Evolutionary conservation across 2,888 invertebrate species (phyloP), one percentile per base, ranked within the genome.

Genomic region (Crematogaster levior): DNA sequence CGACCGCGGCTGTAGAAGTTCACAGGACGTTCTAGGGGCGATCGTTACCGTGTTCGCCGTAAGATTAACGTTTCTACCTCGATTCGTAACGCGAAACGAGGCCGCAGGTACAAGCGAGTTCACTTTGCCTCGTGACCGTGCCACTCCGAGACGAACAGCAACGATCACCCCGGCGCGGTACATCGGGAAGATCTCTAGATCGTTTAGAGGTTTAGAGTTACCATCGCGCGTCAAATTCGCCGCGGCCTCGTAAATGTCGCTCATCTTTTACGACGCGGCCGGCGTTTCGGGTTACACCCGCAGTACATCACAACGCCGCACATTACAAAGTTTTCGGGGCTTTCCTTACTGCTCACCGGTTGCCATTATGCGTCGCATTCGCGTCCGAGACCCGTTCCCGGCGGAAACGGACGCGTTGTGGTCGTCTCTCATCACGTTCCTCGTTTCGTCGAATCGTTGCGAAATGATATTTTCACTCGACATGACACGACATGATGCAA

Each of bases 191-290:
- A 46, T 48, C 34, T 51, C 18, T 34, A 30, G 53, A 34, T 27
- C 75, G 61, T 53, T 73, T 43, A 58, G 46, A 79, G 60, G 61
- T 53, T 73, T 43, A 58, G 46, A 79, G 60, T 79, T 80, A 48
- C 68, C 40, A 51, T 40, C 18, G 24, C 53, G 40, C 63, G 43
- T 81, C 66, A 81, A 87, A 89, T 89, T 73, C 68, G 72, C 58
- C 63, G 68, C 53, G 63, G 68, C 43, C 66, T 86, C 86, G 84
- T 90, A 87, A 90, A 90, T 65, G 89, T 83, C 84, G 72, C 83
- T 86, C 86, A 84, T 83, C 84, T 85, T 90, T 90, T 87, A 89
- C 83, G 89, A 85, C 84, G 34, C 68, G 80, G 37, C 56, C 46
- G 46, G 27, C 66, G 84, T 81, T 68, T 21, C 75, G 75, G 56